Conservation (phyloP, 2,888 invertebrate species). For the Baccha elongata region DNA sequence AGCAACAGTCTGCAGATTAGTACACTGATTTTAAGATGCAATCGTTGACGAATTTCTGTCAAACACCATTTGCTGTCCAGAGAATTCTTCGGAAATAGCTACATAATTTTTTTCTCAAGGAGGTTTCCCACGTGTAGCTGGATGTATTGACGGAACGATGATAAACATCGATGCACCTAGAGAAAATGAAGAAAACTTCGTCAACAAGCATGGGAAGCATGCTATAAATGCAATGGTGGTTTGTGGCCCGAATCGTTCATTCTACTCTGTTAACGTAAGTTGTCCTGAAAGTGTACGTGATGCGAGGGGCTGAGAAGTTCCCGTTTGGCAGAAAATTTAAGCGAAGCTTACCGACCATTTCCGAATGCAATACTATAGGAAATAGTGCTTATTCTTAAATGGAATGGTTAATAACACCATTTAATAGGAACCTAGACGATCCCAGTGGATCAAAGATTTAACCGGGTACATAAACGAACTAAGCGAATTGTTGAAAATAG, state of each 20-base stretch:
- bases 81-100: neutral
- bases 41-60: no score
- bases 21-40: no score
- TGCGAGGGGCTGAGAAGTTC: constrained; percentile 13
- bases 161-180: neutral
- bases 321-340: constrained; percentile 21
- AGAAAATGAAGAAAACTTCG: constrained; percentile 1
- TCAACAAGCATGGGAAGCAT: neutral
- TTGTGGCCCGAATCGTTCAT: neutral
- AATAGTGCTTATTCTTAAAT: neutral
- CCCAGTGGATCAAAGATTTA: neutral
- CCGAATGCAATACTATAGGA: constrained; percentile 5
- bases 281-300: constrained; percentile 8
- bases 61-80: neutral
- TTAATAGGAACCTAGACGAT: no score
- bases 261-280: constrained; percentile 24
- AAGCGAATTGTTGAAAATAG: no score
- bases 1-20: no score
- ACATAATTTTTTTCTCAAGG: neutral
- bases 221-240: constrained; percentile 20
- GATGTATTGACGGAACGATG: neutral
- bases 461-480: no score
- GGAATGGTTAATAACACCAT: neutral
- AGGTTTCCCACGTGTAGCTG: neutral
- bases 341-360: constrained; percentile 18